A percentile compares a stretch with the other conserved stretches of the same genome.
These are phyloP conservation scores for Pygoscelis adeliae DNA, from an alignment of 2,113 vertebrate genomes.

Conservation along the genomic window DNA sequence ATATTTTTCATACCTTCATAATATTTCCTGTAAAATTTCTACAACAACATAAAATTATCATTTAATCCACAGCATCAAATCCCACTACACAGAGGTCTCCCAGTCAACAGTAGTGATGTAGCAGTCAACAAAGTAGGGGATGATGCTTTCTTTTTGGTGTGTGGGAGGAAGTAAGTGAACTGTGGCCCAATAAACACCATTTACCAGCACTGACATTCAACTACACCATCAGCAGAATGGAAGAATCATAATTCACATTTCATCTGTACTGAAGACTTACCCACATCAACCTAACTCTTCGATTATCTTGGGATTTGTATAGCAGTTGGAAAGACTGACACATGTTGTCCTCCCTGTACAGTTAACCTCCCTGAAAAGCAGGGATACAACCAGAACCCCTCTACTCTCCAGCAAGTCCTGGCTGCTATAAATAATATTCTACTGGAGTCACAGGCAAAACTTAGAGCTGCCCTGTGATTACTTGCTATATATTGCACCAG, in stretches of 20 bases:
- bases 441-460: background rate
- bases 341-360: background rate
- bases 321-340: background rate
- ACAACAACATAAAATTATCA: background rate
- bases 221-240: background rate
- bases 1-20: background rate
- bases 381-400: background rate
- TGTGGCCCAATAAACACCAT: background rate
- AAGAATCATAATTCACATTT: background rate
- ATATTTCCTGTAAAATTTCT: background rate
- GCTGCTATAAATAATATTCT: background rate
- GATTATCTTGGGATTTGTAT: background rate
- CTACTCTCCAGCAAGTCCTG: background rate
- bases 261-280: background rate
- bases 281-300: background rate
- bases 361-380: background rate
- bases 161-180: background rate
- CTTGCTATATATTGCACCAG: background rate
- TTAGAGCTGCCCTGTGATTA: background rate
- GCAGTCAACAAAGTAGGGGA: background rate
- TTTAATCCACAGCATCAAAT: background rate
- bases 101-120: background rate
- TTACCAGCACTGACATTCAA: background rate
- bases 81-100: background rate
- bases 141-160: background rate